These are phyloP conservation scores for Aphodius granarius DNA, from an alignment of 2,888 invertebrate genomes.

Conservation along the genomic window DNA sequence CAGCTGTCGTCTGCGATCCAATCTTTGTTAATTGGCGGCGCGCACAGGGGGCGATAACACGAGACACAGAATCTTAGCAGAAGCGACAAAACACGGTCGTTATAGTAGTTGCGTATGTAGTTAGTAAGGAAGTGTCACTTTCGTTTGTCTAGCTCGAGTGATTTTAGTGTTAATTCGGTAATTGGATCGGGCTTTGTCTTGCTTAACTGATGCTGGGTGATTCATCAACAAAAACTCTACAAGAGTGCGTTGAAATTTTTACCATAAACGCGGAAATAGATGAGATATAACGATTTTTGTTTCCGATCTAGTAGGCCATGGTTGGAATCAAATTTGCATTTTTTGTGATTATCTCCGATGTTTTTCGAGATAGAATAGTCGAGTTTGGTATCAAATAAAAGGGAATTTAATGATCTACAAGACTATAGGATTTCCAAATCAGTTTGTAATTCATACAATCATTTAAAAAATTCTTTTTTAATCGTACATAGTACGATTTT, in stretches of 20 bases:
- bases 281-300: neutral
- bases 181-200: neutral
- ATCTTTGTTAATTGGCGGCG: constrained; percentile 27
- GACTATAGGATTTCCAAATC: no score
- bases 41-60: constrained; percentile 2
- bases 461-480: no score
- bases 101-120: neutral
- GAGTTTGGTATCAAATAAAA: neutral
- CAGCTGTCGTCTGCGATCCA: constrained; percentile 44
- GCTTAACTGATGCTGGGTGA: neutral
- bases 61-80: neutral
- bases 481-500: no score
- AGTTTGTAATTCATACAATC: no score
- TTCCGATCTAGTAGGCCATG: neutral
- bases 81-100: neutral
- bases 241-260: neutral
- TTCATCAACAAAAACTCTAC: neutral
- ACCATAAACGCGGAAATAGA: neutral
- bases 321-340: neutral
- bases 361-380: neutral
- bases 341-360: neutral
- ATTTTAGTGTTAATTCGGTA: neutral
- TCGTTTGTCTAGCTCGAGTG: neutral
- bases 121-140: neutral
- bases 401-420: neutral